These are phyloP conservation scores for Malacoctenus gilli DNA, from an alignment of 2,797 vertebrate genomes.

Conservation along the genomic window DNA sequence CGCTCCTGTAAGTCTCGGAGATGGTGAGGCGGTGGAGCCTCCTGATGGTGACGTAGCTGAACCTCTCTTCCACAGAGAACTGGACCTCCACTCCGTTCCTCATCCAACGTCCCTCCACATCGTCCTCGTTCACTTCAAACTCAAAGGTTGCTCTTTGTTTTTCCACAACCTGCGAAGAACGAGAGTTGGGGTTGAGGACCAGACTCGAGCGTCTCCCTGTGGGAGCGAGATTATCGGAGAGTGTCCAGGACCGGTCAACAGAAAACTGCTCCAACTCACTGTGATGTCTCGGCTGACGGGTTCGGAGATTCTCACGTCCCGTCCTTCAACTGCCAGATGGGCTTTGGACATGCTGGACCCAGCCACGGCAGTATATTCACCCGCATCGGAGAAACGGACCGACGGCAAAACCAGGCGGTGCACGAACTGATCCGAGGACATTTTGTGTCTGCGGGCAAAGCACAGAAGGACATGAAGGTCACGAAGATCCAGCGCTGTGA, in stretches of 20 bases:
- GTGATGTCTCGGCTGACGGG: conserved; percentile 46
- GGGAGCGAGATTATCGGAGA: too few relatives aligned
- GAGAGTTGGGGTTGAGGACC: fast-evolving
- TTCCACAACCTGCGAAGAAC: conserved; percentile 67
- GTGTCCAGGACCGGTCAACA: too few relatives aligned
- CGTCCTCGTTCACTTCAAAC: conserved; percentile 90
- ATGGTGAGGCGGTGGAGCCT: conserved; percentile 82
- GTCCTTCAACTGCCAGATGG: conserved; percentile 58
- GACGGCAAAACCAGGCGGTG: conserved; percentile 92
- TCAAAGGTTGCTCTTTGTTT: conserved; percentile 82
- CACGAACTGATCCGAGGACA: conserved; percentile 87
- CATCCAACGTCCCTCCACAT: conserved; percentile 94
- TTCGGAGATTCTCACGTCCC: conserved; percentile 70
- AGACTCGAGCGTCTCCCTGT: not conserved
- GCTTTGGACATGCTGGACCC: conserved; percentile 91
- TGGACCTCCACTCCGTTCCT: conserved; percentile 90
- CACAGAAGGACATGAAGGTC: not conserved
- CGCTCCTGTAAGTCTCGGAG: conserved; percentile 74
- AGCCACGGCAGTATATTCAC: conserved; percentile 92
- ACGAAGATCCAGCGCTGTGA: not conserved
- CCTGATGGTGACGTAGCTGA: conserved; percentile 87
- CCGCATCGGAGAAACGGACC: conserved; percentile 89
- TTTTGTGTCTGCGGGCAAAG: conserved; percentile 82
- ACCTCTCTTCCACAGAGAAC: conserved; percentile 82
- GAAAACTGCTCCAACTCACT: conserved; percentile 45